A percentile compares a stretch with the other conserved stretches of the same genome.
Evolutionary conservation across 1,140 invertebrate genomes (phyloP).

Genomic region (Drosophila subobscura): DNA sequence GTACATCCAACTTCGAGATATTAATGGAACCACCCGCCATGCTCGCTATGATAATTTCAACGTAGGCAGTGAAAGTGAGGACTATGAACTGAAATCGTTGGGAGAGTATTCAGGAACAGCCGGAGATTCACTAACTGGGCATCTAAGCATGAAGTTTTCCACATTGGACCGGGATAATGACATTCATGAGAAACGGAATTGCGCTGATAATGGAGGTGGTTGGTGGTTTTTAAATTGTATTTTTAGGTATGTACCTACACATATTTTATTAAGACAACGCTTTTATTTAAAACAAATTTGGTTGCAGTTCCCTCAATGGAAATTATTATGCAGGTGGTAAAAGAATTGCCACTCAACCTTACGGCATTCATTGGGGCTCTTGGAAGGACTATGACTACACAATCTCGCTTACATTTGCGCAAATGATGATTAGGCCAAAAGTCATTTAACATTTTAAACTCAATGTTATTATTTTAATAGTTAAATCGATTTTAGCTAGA

Average conservation of each 20-base stretch:
- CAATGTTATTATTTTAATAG: too few relatives aligned
- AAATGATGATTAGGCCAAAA: not conserved
- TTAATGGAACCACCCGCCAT: conserved; percentile 84
- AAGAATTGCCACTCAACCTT: not conserved
- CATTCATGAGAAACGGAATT: not conserved
- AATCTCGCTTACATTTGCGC: not conserved
- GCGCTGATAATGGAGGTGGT: not conserved
- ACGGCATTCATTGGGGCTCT: too few relatives aligned
- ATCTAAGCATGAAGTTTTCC: not conserved
- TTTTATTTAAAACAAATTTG: too few relatives aligned
- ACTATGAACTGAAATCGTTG: conserved; percentile 86
- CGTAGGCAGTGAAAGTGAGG: conserved; percentile 86
- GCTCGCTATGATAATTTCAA: conserved; percentile 87
- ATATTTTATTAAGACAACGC: too few relatives aligned
- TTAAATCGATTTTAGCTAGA: too few relatives aligned
- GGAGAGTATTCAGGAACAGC: conserved; percentile 86
- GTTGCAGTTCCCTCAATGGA: conserved; percentile 6
- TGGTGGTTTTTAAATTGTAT: conserved; percentile 2
- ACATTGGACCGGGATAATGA: not conserved
- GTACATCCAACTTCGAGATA: conserved; percentile 86
- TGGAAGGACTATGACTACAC: not conserved
- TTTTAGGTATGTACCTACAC: not conserved
- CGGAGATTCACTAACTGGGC: not conserved
- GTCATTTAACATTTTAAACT: too few relatives aligned
- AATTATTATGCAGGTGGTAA: not conserved